Percentiles rank a stretch among this genome's conserved stretches.
These are phyloP conservation scores for Crotalus helleri DNA, from an alignment of 2,113 vertebrate genomes.

Conservation along the genomic window DNA sequence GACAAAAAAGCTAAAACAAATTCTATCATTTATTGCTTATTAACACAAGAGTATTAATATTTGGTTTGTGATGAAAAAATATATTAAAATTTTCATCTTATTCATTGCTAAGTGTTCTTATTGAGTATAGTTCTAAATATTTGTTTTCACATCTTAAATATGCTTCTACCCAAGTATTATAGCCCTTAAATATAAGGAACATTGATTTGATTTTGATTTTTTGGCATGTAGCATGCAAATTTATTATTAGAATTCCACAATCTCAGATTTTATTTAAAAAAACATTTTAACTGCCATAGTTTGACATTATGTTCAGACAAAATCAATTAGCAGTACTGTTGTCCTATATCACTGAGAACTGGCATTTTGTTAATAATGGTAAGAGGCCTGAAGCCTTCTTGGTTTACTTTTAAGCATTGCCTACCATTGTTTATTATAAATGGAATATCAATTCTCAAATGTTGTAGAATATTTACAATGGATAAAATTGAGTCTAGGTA, in stretches of 20 bases:
- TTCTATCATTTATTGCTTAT: slow-evolving; percentile 5
- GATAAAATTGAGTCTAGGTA: not conserved
- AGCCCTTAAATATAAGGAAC: not conserved
- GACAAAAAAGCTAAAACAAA: slow-evolving; percentile 19
- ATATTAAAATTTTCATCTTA: slow-evolving; percentile 23
- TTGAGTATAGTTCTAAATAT: slow-evolving; percentile 22
- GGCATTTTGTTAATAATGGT: not conserved
- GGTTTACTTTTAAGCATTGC: not conserved
- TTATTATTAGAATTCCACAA: not conserved
- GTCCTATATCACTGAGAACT: not conserved
- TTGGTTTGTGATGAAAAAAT: slow-evolving; percentile 11
- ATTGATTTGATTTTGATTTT: not conserved
- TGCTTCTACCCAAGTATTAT: not conserved
- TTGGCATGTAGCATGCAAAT: not conserved
- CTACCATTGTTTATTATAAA: not conserved
- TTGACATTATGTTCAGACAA: not conserved
- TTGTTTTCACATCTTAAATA: not conserved
- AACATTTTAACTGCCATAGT: not conserved
- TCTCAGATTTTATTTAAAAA: not conserved
- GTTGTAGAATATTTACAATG: not conserved
- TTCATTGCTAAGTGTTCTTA: slow-evolving; percentile 2
- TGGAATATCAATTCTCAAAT: not conserved
- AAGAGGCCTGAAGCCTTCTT: not conserved
- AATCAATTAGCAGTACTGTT: not conserved
- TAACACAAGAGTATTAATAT: not conserved